phyloP scores from a whole-genome alignment of 2,113 vertebrate species.

The Pseudolaguvia tuberculata region DNA sequence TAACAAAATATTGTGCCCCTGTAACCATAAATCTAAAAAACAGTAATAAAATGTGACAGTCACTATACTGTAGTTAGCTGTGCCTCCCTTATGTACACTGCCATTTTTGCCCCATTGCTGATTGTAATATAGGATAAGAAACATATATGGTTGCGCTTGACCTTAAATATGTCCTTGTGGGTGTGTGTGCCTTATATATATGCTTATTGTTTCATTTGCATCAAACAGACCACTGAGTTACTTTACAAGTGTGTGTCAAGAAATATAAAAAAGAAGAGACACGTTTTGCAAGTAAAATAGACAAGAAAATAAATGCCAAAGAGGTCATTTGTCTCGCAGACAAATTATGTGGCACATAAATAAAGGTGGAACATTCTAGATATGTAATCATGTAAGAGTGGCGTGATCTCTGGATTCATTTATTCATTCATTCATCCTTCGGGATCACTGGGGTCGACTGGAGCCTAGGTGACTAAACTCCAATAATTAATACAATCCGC shows the following conservation, averaged over 20 bases:
- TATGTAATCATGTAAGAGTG: background rate
- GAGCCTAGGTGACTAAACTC: too few relatives aligned
- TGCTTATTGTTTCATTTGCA: background rate
- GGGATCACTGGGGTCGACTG: too few relatives aligned
- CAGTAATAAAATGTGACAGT: constrained; percentile 58
- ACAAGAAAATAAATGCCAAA: background rate
- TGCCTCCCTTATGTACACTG: background rate
- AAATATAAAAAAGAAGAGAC: background rate
- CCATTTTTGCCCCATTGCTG: constrained; percentile 26
- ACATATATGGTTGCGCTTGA: background rate
- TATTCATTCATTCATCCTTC: too few relatives aligned
- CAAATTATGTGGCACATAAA: background rate
- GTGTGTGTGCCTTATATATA: background rate
- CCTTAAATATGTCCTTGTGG: background rate
- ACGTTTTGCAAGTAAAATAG: background rate
- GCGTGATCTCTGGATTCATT: too few relatives aligned
- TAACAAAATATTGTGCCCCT: too few relatives aligned
- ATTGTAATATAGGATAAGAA: constrained; percentile 5
- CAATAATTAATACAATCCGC: too few relatives aligned
- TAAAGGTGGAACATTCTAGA: background rate
- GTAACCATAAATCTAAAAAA: constrained; percentile 46
- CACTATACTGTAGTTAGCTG: constrained; percentile 45
- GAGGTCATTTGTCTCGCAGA: too few relatives aligned
- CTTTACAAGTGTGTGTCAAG: background rate
- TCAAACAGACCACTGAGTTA: background rate